A percentile compares a stretch with the other conserved stretches of the same genome.
These are phyloP conservation scores for Clivina fossor DNA, from an alignment of 2,888 invertebrate genomes.

Conservation along the genomic window DNA sequence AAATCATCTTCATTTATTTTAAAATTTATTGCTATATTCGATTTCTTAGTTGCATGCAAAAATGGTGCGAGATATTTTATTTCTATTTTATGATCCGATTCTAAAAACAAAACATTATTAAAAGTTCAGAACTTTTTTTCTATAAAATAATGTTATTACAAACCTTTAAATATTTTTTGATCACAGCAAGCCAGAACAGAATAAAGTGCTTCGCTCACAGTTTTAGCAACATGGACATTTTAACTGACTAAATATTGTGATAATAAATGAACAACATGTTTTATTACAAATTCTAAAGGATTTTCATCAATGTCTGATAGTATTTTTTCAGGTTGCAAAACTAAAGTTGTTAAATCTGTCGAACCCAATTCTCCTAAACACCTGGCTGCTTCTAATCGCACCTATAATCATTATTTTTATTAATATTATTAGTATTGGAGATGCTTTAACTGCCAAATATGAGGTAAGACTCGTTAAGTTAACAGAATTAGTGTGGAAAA, in stretches of 20 bases:
- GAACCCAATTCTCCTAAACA: slow-evolving; percentile 80
- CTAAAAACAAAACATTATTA: too few species aligned
- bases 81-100: too few species aligned
- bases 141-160: too few species aligned
- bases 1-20: background rate
- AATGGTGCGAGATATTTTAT: too few species aligned
- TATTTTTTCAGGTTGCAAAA: slow-evolving; percentile 60
- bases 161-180: slow-evolving; percentile 38
- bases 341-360: slow-evolving; percentile 68
- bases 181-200: slow-evolving; percentile 57
- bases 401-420: slow-evolving; percentile 50
- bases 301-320: slow-evolving; percentile 48
- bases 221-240: slow-evolving; percentile 58
- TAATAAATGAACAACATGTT: slow-evolving; percentile 54
- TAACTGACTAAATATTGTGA: slow-evolving; percentile 59
- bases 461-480: too few species aligned
- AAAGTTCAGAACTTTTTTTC: too few species aligned
- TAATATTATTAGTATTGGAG: too few species aligned
- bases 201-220: slow-evolving; percentile 59
- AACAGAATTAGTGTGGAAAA: too few species aligned
- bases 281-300: slow-evolving; percentile 57
- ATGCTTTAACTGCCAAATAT: too few species aligned
- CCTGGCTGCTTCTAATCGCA: slow-evolving; percentile 67
- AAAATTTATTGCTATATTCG: slow-evolving; percentile 8
- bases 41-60: too few species aligned